Percentiles rank a stretch among this genome's conserved stretches.
Conservation (phyloP, 2,797 vertebrate genomes). For the Pempheris klunzingeri region DNA sequence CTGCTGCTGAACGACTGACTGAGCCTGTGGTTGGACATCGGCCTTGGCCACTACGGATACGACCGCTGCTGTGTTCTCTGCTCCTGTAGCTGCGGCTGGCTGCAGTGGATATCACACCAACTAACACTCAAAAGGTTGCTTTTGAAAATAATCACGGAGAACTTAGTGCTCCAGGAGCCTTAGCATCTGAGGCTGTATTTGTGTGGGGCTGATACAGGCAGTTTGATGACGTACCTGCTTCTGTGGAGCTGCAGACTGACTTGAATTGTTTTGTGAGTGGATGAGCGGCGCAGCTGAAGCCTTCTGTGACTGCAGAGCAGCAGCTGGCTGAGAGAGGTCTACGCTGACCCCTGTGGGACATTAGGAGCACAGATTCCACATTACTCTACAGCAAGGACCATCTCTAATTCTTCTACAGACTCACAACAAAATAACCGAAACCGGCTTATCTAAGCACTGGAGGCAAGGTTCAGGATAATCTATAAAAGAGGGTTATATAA, state of each 20-base stretch:
- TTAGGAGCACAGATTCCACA: conserved; percentile 19
- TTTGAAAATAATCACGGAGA: not conserved
- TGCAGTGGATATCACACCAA: conserved; percentile 69
- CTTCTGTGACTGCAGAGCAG: conserved; percentile 87
- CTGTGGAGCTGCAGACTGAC: conserved; percentile 68
- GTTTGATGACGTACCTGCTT: conserved; percentile 83
- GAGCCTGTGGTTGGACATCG: conserved; percentile 76
- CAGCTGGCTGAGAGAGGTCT: conserved; percentile 87
- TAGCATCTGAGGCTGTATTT: not conserved
- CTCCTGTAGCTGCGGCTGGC: conserved; percentile 78
- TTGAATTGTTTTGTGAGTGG: conserved; percentile 82
- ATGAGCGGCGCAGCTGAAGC: conserved; percentile 76
- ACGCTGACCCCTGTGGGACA: conserved; percentile 84
- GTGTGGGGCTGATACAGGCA: not conserved
- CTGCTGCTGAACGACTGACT: conserved; percentile 67
- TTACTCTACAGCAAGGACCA: conserved; percentile 31
- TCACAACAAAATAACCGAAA: conserved; percentile 14
- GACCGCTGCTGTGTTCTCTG: conserved; percentile 77
- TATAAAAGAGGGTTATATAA: not conserved
- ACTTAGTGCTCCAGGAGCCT: not conserved
- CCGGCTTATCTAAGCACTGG: not conserved
- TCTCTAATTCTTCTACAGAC: not conserved
- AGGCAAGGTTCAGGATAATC: not conserved
- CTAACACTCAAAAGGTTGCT: too few relatives aligned
- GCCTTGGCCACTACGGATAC: conserved; percentile 64